Conservation (phyloP, 1,140 invertebrate genomes). For the Saccostrea glomerata region DNA sequence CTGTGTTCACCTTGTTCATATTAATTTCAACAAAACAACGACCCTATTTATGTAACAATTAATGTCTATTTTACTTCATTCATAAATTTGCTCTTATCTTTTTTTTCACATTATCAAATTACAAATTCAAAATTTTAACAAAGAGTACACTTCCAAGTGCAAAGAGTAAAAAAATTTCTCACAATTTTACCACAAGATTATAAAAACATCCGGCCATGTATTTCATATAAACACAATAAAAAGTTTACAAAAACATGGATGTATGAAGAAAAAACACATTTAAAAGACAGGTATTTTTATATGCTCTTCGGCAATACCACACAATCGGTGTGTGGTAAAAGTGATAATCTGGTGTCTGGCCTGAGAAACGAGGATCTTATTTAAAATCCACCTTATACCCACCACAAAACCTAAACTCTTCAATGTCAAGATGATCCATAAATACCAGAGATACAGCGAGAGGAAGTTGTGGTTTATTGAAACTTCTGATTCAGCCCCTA, state of each 20-base stretch:
- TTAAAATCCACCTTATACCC: background rate
- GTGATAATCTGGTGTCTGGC: background rate
- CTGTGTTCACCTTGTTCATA: background rate
- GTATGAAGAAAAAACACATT: background rate
- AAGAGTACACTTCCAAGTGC: background rate
- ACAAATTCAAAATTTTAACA: background rate
- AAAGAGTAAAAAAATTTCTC: background rate
- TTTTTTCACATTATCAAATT: conserved; percentile 26
- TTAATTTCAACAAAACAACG: conserved; percentile 7
- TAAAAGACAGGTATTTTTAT: background rate
- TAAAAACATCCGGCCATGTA: background rate
- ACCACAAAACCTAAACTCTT: conserved; percentile 5
- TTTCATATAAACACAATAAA: background rate
- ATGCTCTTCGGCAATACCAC: background rate
- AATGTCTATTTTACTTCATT: background rate
- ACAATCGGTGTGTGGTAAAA: background rate
- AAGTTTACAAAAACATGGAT: background rate
- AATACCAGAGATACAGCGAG: background rate
- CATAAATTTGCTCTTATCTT: conserved; percentile 9
- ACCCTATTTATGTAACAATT: conserved; percentile 13
- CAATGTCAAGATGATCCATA: conserved; percentile 2
- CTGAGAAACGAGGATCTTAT: background rate
- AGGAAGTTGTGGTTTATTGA: background rate
- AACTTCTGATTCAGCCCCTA: background rate
- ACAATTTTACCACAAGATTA: background rate